These are phyloP conservation scores for Aphodius sticticus DNA, from an alignment of 2,888 invertebrate genomes.

Conservation along the genomic window DNA sequence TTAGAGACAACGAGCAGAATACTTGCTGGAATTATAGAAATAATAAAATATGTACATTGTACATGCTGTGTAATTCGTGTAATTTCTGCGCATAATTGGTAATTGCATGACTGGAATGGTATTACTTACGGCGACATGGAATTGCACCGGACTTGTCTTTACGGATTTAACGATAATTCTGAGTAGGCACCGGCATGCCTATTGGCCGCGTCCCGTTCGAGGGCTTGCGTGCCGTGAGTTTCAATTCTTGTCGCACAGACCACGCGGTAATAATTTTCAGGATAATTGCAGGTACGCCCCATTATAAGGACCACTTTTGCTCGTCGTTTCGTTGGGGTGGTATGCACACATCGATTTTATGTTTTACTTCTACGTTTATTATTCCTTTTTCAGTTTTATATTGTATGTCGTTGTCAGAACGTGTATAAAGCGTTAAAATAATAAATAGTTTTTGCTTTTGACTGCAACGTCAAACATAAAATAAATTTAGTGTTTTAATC, in stretches of 20 bases:
- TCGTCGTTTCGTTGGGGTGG: not conserved
- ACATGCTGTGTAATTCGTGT: not conserved
- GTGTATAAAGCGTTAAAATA: too few species aligned
- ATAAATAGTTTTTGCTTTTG: too few species aligned
- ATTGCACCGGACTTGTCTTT: not conserved
- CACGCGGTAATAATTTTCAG: not conserved
- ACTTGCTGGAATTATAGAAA: not conserved
- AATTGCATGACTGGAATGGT: not conserved
- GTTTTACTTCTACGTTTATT: not conserved
- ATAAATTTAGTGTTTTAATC: too few species aligned
- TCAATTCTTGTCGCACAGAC: constrained; percentile 4
- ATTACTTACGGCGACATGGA: not conserved
- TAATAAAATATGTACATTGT: not conserved
- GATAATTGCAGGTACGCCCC: not conserved
- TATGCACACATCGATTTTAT: not conserved
- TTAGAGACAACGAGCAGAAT: not conserved
- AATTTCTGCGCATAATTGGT: not conserved
- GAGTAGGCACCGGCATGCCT: not conserved
- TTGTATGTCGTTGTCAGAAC: too few species aligned
- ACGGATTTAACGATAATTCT: constrained; percentile 4
- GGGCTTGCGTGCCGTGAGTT: not conserved
- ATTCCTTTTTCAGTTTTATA: not conserved
- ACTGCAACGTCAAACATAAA: too few species aligned
- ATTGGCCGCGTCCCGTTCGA: not conserved
- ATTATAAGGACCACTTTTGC: not conserved